Base-by-base conservation (phyloP, 2,797 vertebrate genomes). In the Euphonia xanthogaster region DNA sequence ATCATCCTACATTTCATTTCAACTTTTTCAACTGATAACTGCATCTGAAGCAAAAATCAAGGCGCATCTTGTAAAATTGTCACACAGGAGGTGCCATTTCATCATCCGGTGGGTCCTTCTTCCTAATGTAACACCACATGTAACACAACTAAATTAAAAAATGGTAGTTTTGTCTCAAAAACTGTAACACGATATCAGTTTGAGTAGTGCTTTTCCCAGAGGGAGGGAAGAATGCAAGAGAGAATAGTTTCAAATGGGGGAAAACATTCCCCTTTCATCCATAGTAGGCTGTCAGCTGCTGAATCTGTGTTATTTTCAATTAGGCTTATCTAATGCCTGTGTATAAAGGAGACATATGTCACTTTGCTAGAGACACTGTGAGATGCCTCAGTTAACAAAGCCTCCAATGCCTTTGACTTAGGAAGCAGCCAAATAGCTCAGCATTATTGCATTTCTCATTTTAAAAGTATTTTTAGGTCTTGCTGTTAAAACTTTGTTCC, bases 301-400 rank as follows among this genome's bases (percentile, higher is more conserved):
- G 88, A 91, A 94, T 86, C 78, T 87, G 65, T 95, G 70, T 95
- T 95, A 74, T 92, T 96, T 96, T 96, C 95, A 96, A 72, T 96
- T 95, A 95, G 40, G 48, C 53, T 89, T 61, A 42, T 88, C 58
- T 84, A 84, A 86, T 93, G 84, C 44, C 54, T 72, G 42, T 39
- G 57, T 79, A 11, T 97, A 77, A 79, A 96, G 84, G 73, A 93
- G 86, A 87, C 79, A 62, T 55, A 85, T 89, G 90, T 81, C 92
- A 95, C 87, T 96, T 88, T 84, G 68, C 79, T 76, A 27, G 68
- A 92, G 55, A 55, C 54, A 45, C 60, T 31, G 27, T 61, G 78
- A 96, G 57, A 65, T 93, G 57, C 86, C 63, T 91, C 23, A 50
- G 71, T 86, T 92, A 93, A 80, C 72, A 91, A 92, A 95, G n/a